Conservation (phyloP, 2,113 vertebrate genomes). For the Anas platyrhynchos region DNA sequence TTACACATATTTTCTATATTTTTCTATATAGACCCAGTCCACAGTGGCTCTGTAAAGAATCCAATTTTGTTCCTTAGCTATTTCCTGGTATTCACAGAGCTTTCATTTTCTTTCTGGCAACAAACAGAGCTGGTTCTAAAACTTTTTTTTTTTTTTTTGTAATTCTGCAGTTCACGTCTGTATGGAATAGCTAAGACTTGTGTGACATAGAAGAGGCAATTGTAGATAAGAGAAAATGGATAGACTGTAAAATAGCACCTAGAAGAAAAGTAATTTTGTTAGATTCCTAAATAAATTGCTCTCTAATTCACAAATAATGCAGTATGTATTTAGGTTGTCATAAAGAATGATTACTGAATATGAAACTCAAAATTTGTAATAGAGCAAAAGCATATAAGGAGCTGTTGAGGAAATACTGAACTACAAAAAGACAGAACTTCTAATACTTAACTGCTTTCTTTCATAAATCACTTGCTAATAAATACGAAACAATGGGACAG, state of each 20-base stretch:
- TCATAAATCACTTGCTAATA: slow-evolving; percentile 42
- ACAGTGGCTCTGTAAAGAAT: neutral
- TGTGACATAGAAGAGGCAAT: neutral
- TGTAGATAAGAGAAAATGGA: neutral
- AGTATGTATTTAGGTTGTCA: slow-evolving; percentile 17
- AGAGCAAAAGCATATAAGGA: neutral
- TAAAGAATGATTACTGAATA: slow-evolving; percentile 47
- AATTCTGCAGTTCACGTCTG: neutral
- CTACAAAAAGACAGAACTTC: neutral
- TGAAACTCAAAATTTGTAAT: neutral
- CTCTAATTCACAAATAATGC: slow-evolving; percentile 49
- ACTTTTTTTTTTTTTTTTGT: neutral
- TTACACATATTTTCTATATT: too few species aligned
- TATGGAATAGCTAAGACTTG: neutral
- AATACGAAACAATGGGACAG: neutral
- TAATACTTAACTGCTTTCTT: slow-evolving; percentile 21
- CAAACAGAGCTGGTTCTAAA: neutral
- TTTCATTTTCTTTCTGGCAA: neutral
- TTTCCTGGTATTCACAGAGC: neutral
- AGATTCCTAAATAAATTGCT: slow-evolving; percentile 49
- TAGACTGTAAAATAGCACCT: neutral
- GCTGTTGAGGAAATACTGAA: slow-evolving; percentile 1
- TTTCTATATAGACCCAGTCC: neutral
- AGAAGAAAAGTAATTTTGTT: slow-evolving; percentile 37
- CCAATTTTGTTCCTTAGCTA: neutral